Base-by-base conservation (phyloP, 2,888 invertebrate species). In the Gerosis bhagava region DNA sequence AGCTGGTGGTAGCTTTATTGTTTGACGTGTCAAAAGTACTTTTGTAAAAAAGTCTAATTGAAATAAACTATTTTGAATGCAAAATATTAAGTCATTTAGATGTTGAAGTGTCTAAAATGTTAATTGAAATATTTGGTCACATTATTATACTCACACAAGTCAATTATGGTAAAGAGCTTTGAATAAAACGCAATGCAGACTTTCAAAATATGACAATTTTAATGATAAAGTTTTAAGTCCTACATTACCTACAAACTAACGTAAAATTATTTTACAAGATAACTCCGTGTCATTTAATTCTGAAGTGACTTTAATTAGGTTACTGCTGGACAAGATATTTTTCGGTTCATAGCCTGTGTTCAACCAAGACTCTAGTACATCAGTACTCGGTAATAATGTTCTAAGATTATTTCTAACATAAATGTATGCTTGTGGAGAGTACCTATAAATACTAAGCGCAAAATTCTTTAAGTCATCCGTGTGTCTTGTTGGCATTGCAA, bases 391-490 rank as follows among this genome's bases (percentile, higher is more conserved):
- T 51, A 88, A 61, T 67, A 86, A 67, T 2, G 88, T 88, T 50
- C 88, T 64, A 56, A 88, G 63, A 5, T 77, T 78, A 62, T 88
- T 88, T 49, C 88, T 76, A 44, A 80, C 69, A 56, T 88, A 88
- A 52, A 88, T 78, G 40, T 88, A 88, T 0, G 87, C 82, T 59
- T 88, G 88, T 0, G 88, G 88, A 0, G 88, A 87, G 54, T 86
- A 87, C 56, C 83, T 87, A 57, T 88, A 88, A 45, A 87, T 74
- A 60, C 82, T 84, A 13, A 88, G 61, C 0, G 87, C 79, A 43
- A 88, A 88, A 54, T 83, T 84, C 60, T 84, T 87, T 48, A 86
- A 67, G 46, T 88, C 88, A 5, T 86, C 84, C 0, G 88, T 86
- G 24, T 88, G 83, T 50, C 77, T 70, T 41, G 77, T 75, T 0